Evolutionary conservation across 1,140 invertebrate species (phyloP), one percentile per base, ranked within the genome.

Genomic region (Sitophilus oryzae): DNA sequence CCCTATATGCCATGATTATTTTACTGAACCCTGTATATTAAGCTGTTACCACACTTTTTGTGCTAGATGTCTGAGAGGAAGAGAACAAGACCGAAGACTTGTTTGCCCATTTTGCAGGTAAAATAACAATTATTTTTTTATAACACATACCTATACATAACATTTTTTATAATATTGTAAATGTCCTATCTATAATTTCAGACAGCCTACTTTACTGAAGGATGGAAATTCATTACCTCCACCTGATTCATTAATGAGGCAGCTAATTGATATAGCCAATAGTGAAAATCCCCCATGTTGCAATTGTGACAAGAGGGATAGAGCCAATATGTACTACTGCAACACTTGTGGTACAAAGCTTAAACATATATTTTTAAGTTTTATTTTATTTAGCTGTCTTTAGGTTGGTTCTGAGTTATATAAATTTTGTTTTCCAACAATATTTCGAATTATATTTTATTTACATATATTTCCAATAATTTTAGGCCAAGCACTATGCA

Each of bases 41-140:
- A 74, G 74, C 22, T 86, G 83, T 66, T 86, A 80, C 62, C 83
- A 86, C 66, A 82, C 82, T 8, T 84, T 85, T 65, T 86, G 83
- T 70, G 74, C 81, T 4, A 73, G 78, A 45, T 86, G 83, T 65
- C 66, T 85, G 22, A 74, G 77, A 40, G 79, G 78, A 30, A 72
- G 79, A 44, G 76, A 80, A 49, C 70, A 79, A 46, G 82, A 85
- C 60, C 73, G 76, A 42, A 79, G 81, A 62, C 67, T 85, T 25
- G 69, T 74, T 45, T 86, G 83, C 71, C 82, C 82, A 10, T 76
- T 82, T 52, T 86, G 83, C 72, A 78, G 82, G 83, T 85, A 18
- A 30, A 1, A 0, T 21, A 36, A 10, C 10, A 46, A 30, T 30
- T 30, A 15, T n/a, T 14, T 21, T 5, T 46, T 1, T 40, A 1